Evolutionary conservation across 92 coral and sea anemone genomes (phyloP).

Genomic region (Muricea muricata): DNA sequence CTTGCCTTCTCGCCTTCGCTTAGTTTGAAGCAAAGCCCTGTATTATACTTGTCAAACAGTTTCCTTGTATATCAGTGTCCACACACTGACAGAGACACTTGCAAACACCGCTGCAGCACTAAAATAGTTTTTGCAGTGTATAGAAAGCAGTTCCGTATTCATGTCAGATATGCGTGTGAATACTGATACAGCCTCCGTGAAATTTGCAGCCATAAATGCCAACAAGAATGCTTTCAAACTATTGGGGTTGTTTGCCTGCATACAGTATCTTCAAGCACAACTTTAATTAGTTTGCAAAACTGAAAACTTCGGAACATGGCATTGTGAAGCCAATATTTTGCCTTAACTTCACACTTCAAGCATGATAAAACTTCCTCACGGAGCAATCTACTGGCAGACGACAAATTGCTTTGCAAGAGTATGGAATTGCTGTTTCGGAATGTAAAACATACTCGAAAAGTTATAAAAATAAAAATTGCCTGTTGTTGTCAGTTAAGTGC

Average conservation of each 20-base stretch:
- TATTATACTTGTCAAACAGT: conserved; percentile 10
- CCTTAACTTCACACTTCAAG: background rate
- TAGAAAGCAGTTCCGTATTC: background rate
- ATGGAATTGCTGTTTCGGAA: background rate
- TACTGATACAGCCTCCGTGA: no score
- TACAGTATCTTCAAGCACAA: conserved; percentile 11
- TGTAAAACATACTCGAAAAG: background rate
- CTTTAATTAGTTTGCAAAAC: conserved; percentile 12
- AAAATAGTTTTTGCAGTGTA: background rate
- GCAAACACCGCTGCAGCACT: conserved; percentile 12
- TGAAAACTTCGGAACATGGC: background rate
- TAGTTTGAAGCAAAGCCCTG: background rate
- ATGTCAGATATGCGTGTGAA: background rate
- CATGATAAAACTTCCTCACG: background rate
- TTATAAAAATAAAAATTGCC: conserved; percentile 5
- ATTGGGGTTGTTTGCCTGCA: background rate
- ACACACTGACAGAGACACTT: conserved; percentile 16
- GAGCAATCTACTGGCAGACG: background rate
- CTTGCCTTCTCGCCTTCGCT: background rate
- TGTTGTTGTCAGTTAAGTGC: no score
- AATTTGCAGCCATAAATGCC: no score
- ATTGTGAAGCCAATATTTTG: conserved; percentile 8
- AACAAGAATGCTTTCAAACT: no score
- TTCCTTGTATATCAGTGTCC: background rate
- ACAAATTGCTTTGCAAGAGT: background rate